phyloP scores from a whole-genome alignment of 2,113 vertebrate genomes.

The Lophura nycthemera region DNA sequence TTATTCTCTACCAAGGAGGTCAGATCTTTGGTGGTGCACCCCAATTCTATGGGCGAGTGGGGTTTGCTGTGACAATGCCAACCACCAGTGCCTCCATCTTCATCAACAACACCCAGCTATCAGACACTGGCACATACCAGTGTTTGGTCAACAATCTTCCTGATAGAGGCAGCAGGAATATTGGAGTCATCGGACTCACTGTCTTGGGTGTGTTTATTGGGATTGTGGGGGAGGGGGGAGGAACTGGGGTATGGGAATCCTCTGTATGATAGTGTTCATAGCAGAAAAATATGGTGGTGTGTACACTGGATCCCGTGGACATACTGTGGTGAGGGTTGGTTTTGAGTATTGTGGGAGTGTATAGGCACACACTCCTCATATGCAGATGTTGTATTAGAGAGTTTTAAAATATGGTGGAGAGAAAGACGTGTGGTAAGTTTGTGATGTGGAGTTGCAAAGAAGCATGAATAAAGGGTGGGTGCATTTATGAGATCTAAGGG shows the following conservation, averaged over 20 bases:
- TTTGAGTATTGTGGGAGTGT: not conserved
- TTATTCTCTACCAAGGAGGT: slow-evolving; percentile 97
- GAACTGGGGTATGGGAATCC: not conserved
- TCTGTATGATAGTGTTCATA: not conserved
- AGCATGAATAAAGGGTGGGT: not conserved
- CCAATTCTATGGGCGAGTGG: slow-evolving; percentile 92
- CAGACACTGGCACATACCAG: slow-evolving; percentile 98
- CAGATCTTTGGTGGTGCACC: slow-evolving; percentile 94
- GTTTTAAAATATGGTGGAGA: not conserved
- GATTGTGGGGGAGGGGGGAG: not conserved
- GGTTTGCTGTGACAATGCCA: slow-evolving; percentile 95
- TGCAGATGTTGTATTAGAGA: not conserved
- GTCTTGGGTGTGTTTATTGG: slow-evolving; percentile 88
- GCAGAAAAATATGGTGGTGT: not conserved
- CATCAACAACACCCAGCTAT: slow-evolving; percentile 98
- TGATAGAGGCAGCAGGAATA: slow-evolving; percentile 93
- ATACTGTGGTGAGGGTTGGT: not conserved
- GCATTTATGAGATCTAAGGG: not conserved
- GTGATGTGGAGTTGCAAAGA: not conserved
- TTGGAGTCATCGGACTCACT: slow-evolving; percentile 95
- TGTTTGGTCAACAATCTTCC: slow-evolving; percentile 99
- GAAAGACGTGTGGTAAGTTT: not conserved
- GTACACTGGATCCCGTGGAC: not conserved
- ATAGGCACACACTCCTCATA: not conserved
- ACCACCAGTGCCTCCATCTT: slow-evolving; percentile 99